These are phyloP conservation scores for Polyodon spathula DNA, from an alignment of 2,113 vertebrate genomes.

Conservation along the genomic window DNA sequence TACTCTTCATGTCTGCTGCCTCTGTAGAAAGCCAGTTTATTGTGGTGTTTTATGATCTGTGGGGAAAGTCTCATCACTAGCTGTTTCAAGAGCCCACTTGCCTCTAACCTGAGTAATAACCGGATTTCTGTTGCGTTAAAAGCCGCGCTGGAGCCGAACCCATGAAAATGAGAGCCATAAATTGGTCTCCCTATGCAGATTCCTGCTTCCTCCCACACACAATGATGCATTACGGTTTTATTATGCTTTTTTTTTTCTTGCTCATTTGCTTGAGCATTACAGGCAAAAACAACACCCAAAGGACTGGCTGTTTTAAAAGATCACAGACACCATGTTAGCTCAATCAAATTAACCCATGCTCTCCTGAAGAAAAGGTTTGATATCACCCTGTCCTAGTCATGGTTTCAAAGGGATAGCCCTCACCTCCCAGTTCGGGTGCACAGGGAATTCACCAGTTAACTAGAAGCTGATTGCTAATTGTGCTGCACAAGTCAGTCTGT, in stretches of 20 bases:
- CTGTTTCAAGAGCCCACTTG: neutral
- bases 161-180: slow-evolving; percentile 9
- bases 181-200: slow-evolving; percentile 4
- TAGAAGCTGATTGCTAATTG: too few relatives aligned
- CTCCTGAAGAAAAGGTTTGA: too few relatives aligned
- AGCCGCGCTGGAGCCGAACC: slow-evolving; percentile 6
- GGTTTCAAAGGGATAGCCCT: too few relatives aligned
- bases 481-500: too few relatives aligned
- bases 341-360: too few relatives aligned
- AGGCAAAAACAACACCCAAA: neutral
- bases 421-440: too few relatives aligned
- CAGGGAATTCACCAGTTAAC: too few relatives aligned
- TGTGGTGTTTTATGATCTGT: neutral
- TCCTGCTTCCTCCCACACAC: neutral
- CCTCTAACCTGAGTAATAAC: neutral
- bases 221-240: neutral
- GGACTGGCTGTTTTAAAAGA: too few relatives aligned
- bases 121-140: slow-evolving; percentile 1
- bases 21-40: neutral
- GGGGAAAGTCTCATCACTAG: neutral
- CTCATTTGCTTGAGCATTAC: neutral
- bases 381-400: too few relatives aligned
- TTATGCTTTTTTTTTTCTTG: neutral
- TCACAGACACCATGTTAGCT: too few relatives aligned
- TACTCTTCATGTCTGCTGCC: neutral